A percentile compares a stretch with the other conserved stretches of the same genome.
These are phyloP conservation scores for Astur gentilis DNA, from an alignment of 2,113 vertebrate genomes.

Conservation along the genomic window DNA sequence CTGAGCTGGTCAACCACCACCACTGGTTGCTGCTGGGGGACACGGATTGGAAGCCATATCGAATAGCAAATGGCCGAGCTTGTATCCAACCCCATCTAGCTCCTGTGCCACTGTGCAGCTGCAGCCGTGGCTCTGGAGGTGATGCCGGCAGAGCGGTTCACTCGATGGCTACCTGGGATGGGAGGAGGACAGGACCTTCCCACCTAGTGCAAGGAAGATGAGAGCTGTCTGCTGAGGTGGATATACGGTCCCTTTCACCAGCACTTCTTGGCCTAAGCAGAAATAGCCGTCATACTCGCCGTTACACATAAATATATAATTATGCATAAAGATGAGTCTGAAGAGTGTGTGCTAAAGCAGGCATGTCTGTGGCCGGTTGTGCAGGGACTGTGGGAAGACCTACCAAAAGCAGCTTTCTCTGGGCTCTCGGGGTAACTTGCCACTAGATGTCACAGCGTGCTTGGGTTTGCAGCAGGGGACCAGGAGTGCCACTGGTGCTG, in stretches of 20 bases:
- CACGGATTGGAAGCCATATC: background rate
- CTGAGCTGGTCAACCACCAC: background rate
- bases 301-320: background rate
- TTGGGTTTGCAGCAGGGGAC: background rate
- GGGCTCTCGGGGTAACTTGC: background rate
- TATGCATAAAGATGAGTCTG: background rate
- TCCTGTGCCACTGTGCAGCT: background rate
- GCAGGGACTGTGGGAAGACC: background rate
- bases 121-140: background rate
- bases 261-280: background rate
- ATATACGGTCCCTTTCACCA: background rate
- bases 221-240: background rate
- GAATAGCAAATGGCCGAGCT: background rate
- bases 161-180: background rate
- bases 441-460: conserved; percentile 55
- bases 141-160: background rate
- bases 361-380: background rate
- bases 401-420: background rate
- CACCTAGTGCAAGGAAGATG: background rate
- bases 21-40: background rate
- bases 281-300: rapidly evolving
- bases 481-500: background rate
- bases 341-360: background rate
- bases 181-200: background rate
- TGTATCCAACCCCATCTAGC: too few relatives aligned